Base-by-base conservation (phyloP, 2,888 invertebrate genomes). In the Blera fallax region DNA sequence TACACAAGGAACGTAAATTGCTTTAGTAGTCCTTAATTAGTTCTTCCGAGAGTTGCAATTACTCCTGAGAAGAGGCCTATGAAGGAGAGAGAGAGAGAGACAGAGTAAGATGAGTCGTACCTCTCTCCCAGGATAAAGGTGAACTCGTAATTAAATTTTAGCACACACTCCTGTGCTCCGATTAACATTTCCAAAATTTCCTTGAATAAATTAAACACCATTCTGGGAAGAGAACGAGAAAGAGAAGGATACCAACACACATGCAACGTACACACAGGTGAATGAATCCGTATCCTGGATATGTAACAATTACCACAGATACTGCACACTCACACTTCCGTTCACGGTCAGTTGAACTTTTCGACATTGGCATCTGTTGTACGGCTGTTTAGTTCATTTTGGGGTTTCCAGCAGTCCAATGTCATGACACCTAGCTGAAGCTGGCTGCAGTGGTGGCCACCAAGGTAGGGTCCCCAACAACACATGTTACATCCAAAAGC, bases 401-500 rank as follows among this genome's bases (percentile, higher is more conserved):
- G 29, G 50, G 45, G 60, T 27, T 54, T 43, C 45, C 48, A 37
- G 54, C n/a, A 64, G 58, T 11, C 54, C 60, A 27, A 37, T 67
- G 58, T 56, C 52, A 72, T 62, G 58, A 70, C 72, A 62, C 48
- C 67, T 54, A 56, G 27, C 32, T 18, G 8, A 3, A n/a, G 27
- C 50, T 32, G 43, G 18, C 21, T 58, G 48, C 32, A 43, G 16
- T 43, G 16, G 4, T n/a, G 16, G 27, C 2, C 29, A 16, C 5
- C 14, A 62, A 64, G 65, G 67, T 48, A 54, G 4, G 43, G 29
- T 8, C 3, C 10, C 48, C 70, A 62, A 62, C 18, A 84, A 81
- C 76, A 81, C 65, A 77, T 81, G 76, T 85, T 77, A 77, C 85
- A 70, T 69, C 64, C 80, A 67, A 67, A 81, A 81, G 80, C 76